Evolutionary conservation across 30 jellyfish, hydroid and myxozoan species (phyloP).

Genomic region (Hydra vulgaris): DNA sequence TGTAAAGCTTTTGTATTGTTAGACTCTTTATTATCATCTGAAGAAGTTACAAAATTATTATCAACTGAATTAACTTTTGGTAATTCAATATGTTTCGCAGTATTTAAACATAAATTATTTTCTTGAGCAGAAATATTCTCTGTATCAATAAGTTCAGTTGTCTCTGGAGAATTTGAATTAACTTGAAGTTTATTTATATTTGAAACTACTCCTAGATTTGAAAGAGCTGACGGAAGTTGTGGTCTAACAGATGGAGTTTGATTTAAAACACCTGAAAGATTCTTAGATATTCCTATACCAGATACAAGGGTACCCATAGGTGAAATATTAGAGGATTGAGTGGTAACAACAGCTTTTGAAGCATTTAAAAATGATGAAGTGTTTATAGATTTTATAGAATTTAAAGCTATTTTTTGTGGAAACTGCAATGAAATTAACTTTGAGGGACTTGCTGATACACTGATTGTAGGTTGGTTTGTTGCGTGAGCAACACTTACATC

Average conservation of each 20-base stretch:
- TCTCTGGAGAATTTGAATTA: not conserved
- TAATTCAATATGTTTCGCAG: not conserved
- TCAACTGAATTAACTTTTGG: slow-evolving; percentile 1
- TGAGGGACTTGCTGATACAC: slow-evolving; percentile 34
- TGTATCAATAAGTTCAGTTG: not conserved
- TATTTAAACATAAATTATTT: not conserved
- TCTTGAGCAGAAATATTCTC: not conserved
- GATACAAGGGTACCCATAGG: slow-evolving; percentile 30
- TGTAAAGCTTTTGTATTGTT: not conserved
- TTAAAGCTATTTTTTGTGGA: slow-evolving; percentile 30
- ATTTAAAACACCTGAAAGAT: slow-evolving; percentile 6
- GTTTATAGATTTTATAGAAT: slow-evolving; percentile 11
- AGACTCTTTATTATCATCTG: not conserved
- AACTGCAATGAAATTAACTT: slow-evolving; percentile 18
- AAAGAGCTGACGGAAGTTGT: slow-evolving; percentile 20
- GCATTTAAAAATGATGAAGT: slow-evolving; percentile 19
- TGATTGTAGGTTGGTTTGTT: slow-evolving; percentile 2
- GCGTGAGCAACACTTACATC: slow-evolving; percentile 20
- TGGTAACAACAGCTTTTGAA: slow-evolving; percentile 11
- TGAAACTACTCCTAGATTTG: slow-evolving; percentile 14
- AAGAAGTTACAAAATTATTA: not conserved
- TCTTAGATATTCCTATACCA: slow-evolving; percentile 28
- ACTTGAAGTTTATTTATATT: slow-evolving; percentile 8
- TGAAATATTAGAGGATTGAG: slow-evolving; percentile 14
- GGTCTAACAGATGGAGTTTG: slow-evolving; percentile 35